phyloP scores from a whole-genome alignment of 2,888 invertebrate genomes.

The Habrosyne pyritoides region DNA sequence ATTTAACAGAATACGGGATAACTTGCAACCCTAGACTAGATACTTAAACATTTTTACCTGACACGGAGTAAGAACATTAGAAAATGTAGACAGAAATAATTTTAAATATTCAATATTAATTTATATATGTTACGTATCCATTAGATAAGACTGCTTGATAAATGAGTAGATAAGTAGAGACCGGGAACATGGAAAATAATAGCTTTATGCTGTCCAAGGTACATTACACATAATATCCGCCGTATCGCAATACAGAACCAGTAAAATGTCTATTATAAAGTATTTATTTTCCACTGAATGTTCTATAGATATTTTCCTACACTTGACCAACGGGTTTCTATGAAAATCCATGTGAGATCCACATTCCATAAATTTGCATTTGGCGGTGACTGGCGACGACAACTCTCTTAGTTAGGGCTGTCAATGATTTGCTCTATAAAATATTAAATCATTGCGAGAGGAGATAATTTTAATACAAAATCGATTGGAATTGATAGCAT shows the following conservation, averaged over 20 bases:
- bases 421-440: background rate
- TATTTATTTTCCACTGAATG: background rate
- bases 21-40: too few relatives aligned
- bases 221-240: background rate
- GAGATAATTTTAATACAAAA: background rate
- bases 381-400: conserved; percentile 30
- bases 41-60: too few relatives aligned
- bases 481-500: too few relatives aligned
- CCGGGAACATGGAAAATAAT: background rate
- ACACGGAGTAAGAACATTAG: too few relatives aligned
- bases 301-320: background rate
- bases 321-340: conserved; percentile 15
- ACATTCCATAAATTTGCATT: conserved; percentile 49
- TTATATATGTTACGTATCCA: too few relatives aligned
- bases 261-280: background rate
- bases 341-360: conserved; percentile 35
- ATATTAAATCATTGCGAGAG: conserved; percentile 8
- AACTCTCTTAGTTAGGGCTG: conserved; percentile 30
- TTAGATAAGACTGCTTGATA: background rate
- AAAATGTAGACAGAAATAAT: too few relatives aligned
- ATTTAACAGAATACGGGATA: background rate
- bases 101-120: too few relatives aligned
- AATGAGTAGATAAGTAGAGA: background rate
- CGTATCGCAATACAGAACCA: background rate
- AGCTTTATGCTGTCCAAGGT: background rate